These are phyloP conservation scores for Sinocyclocheilus grahami DNA, from an alignment of 2,113 vertebrate genomes.

Conservation along the genomic window DNA sequence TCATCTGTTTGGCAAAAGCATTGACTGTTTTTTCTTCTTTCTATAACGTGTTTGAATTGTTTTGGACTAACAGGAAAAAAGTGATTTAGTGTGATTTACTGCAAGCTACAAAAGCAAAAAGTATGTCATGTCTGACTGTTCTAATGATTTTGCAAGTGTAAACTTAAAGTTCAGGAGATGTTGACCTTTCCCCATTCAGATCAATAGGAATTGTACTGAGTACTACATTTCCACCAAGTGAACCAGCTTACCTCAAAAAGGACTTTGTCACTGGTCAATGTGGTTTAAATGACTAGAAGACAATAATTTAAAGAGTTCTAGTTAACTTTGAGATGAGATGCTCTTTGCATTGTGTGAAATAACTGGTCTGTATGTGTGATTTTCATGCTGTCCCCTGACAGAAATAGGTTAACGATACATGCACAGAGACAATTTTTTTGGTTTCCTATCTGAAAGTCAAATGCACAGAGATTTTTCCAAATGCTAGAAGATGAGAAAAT, in stretches of 20 bases:
- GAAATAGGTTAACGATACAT: neutral
- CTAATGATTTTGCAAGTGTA: neutral
- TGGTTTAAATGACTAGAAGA: neutral
- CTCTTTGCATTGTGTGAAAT: neutral
- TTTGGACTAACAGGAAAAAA: too few relatives aligned
- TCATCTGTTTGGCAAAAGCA: too few relatives aligned
- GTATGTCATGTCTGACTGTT: neutral
- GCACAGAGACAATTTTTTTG: neutral
- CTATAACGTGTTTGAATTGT: too few relatives aligned
- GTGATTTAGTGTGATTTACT: too few relatives aligned
- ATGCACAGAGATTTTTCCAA: neutral
- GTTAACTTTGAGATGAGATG: neutral
- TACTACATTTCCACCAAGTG: neutral
- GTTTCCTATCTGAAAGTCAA: neutral
- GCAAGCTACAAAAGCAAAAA: too few relatives aligned
- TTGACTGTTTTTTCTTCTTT: too few relatives aligned
- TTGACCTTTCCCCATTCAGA: neutral
- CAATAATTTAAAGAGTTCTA: neutral
- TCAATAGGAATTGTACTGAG: neutral
- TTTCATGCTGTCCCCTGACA: neutral
- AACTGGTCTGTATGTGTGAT: neutral
- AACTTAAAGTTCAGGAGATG: neutral
- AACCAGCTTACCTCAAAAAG: neutral
- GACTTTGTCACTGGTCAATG: neutral
- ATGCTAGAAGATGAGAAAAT: neutral